phyloP scores from a whole-genome alignment of 1,140 invertebrate species.

The Cyphomyrmex costatus region DNA sequence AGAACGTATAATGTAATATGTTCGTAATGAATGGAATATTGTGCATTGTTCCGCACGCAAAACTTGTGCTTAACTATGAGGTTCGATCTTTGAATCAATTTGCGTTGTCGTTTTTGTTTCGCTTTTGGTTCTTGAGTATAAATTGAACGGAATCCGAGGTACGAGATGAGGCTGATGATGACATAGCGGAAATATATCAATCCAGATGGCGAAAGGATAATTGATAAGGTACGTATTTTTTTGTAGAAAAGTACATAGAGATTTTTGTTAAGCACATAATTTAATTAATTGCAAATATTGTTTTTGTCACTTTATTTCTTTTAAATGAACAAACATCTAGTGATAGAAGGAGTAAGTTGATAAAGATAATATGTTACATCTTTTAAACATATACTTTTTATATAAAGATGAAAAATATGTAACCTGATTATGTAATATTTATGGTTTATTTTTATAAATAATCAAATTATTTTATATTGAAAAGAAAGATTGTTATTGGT shows the following conservation, averaged over 20 bases:
- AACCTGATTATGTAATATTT: not conserved
- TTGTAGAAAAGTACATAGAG: constrained; percentile 37
- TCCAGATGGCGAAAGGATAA: constrained; percentile 35
- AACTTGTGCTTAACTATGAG: constrained; percentile 21
- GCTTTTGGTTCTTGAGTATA: constrained; percentile 52
- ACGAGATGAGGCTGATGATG: constrained; percentile 29
- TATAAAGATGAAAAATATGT: not conserved
- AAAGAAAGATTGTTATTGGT: not conserved
- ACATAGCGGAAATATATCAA: constrained; percentile 9
- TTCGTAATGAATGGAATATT: constrained; percentile 30
- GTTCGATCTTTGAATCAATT: constrained; percentile 48
- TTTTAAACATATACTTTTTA: not conserved
- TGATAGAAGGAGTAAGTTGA: constrained; percentile 25
- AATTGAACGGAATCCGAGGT: constrained; percentile 19
- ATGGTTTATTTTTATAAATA: not conserved
- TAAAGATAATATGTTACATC: not conserved
- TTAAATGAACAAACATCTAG: not conserved
- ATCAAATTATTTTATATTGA: not conserved
- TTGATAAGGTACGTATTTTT: constrained; percentile 56
- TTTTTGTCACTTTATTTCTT: not conserved
- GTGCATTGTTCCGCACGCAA: constrained; percentile 32
- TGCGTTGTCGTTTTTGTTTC: constrained; percentile 58
- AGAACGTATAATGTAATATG: constrained; percentile 13
- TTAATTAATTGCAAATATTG: not conserved
- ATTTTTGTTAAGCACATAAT: constrained; percentile 26